Percentiles rank a stretch among this genome's conserved stretches.
Evolutionary conservation across 2,113 vertebrate genomes (phyloP).

Genomic region (cattle (Bos taurus)): ARS-UCD2.0 NC_037332.1:95832501-95833000

Average conservation of each 20-base stretch:
- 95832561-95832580: not conserved
- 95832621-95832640: not conserved
- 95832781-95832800: slow-evolving; percentile 44
- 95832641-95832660: not conserved
- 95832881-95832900: slow-evolving; percentile 58
- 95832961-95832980: slow-evolving; percentile 39
- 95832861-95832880: slow-evolving; percentile 60
- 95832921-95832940: slow-evolving; percentile 40
- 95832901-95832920: slow-evolving; percentile 65
- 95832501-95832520: not conserved
- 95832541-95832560: too few relatives aligned
- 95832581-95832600: too few relatives aligned
- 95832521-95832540: not conserved
- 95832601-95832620: not conserved
- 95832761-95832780: not conserved
- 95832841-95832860: slow-evolving; percentile 67
- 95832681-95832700: not conserved
- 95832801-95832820: slow-evolving; percentile 38
- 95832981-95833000: slow-evolving; percentile 49
- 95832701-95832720: not conserved
- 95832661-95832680: not conserved
- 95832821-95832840: slow-evolving; percentile 35
- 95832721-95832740: not conserved
- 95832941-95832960: slow-evolving; percentile 38
- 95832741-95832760: not conserved